phyloP scores from a whole-genome alignment of 2,888 invertebrate genomes.

The Patella pellucida region DNA sequence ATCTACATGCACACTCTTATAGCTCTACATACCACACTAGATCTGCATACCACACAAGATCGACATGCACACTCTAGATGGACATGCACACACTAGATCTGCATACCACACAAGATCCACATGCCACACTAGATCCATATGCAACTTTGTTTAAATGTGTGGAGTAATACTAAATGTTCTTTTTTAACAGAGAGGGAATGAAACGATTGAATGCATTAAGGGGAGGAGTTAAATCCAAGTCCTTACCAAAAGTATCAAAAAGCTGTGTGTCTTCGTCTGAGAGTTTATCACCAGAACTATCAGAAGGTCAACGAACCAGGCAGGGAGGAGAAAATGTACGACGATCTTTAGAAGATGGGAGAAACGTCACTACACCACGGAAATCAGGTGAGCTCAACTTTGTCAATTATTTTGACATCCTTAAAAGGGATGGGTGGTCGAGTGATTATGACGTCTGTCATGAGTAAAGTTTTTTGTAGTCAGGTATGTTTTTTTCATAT shows the following conservation, averaged over 20 bases:
- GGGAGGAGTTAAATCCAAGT: background rate
- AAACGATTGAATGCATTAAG: background rate
- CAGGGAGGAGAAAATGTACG: constrained; percentile 16
- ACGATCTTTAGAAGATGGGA: constrained; percentile 30
- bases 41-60: too few species aligned
- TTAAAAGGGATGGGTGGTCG: constrained; percentile 5
- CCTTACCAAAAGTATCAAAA: background rate
- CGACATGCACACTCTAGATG: too few species aligned
- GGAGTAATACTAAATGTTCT: too few species aligned
- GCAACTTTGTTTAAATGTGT: too few species aligned
- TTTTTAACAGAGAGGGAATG: background rate
- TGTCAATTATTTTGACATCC: background rate
- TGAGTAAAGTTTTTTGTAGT: background rate
- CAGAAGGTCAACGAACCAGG: background rate
- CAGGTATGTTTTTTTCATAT: background rate
- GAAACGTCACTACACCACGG: constrained; percentile 19
- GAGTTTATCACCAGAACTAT: background rate
- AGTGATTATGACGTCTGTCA: background rate
- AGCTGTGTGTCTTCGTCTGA: background rate
- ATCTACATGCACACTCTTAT: too few species aligned
- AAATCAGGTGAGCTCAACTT: constrained; percentile 14
- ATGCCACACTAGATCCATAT: too few species aligned
- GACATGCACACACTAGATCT: too few species aligned
- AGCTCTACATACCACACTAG: too few species aligned
- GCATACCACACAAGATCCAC: too few species aligned